Base-by-base conservation (phyloP, 2,888 invertebrate species). In the Julus scanicus region DNA sequence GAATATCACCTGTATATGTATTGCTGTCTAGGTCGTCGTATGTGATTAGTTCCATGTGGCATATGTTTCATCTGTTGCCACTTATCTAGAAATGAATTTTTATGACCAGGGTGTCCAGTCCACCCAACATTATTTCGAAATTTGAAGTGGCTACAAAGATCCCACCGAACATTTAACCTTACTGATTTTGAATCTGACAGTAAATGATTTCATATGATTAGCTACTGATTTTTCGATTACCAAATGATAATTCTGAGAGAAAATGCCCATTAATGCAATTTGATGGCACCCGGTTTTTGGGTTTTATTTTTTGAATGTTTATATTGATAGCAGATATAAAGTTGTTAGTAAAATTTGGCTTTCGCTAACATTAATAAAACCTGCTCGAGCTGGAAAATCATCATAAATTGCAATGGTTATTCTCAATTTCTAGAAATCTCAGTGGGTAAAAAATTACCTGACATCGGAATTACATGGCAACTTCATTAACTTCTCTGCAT, bases 1-100 rank as follows among this genome's bases (percentile, higher is more conserved):
- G 71, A 71, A 71, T 71, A 71, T 71, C 71, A 71, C 71, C 71
- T 71, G 71, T 71, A 71, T 29, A 71, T 71, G 71, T 71, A 71
- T 63, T 63, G 29, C 29, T 71, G n/a, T 29, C 71, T 71, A 71
- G 71, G 29, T 71, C 29, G 20, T 71, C 71, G 8, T 71, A 29
- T 71, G 71, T 71, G 29, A 71, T 63, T 63, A 63, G 15, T 71
- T 29, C 29, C 71, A 71, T 71, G 9, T 29, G 29, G 9, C 71
- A 71, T 29, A 71, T 0, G 20, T 71, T 29, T 71, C 29, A 71
- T 11, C 71, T 71, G 71, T 4, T 57, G 57, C 57, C 57, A 15
- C 57, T 57, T 57, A 15, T 15, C 11, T 17, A 15, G 57, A 57
- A 57, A 9, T 48, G 48, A 48, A 48, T 48, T 48, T 48, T 29